Conservation (phyloP, 2,888 invertebrate genomes). For the Drosophila barbarae region DNA sequence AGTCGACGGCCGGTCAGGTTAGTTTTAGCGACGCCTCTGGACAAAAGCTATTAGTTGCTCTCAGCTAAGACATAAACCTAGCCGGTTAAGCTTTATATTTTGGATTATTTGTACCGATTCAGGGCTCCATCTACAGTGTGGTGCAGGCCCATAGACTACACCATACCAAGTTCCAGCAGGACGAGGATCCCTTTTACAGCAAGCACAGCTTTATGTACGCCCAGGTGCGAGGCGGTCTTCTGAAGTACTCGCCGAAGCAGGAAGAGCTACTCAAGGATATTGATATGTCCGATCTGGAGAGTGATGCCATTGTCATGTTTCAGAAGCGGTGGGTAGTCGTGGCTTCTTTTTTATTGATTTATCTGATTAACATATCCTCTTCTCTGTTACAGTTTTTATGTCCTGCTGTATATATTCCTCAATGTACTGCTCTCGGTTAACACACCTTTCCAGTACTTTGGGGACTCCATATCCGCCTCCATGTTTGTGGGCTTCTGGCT, state of each 20-base stretch:
- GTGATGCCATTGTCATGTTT: conserved; percentile 88
- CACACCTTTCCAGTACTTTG: conserved; percentile 89
- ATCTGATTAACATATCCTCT: neutral
- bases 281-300: conserved; percentile 89
- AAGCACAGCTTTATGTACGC: conserved; percentile 89
- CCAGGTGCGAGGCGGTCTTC: conserved; percentile 87
- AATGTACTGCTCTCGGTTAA: conserved; percentile 87
- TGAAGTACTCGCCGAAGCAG: conserved; percentile 84
- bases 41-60: conserved; percentile 6
- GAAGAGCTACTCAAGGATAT: conserved; percentile 84
- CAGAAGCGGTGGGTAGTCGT: conserved; percentile 86
- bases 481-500: conserved; percentile 86
- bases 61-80: conserved; percentile 48
- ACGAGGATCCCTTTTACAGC: conserved; percentile 89
- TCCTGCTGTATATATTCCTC: conserved; percentile 84
- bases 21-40: conserved; percentile 60
- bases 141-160: conserved; percentile 90
- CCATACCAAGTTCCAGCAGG: conserved; percentile 88
- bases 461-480: conserved; percentile 83
- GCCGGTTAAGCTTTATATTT: neutral
- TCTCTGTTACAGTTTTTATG: conserved; percentile 83
- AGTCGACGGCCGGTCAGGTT: conserved; percentile 94
- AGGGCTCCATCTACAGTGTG: conserved; percentile 93
- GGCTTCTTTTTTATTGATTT: neutral
- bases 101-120: conserved; percentile 49